A percentile compares a stretch with the other conserved stretches of the same genome.
Conservation (phyloP, 2,113 vertebrate species). For the Ictalurus furcatus region DNA sequence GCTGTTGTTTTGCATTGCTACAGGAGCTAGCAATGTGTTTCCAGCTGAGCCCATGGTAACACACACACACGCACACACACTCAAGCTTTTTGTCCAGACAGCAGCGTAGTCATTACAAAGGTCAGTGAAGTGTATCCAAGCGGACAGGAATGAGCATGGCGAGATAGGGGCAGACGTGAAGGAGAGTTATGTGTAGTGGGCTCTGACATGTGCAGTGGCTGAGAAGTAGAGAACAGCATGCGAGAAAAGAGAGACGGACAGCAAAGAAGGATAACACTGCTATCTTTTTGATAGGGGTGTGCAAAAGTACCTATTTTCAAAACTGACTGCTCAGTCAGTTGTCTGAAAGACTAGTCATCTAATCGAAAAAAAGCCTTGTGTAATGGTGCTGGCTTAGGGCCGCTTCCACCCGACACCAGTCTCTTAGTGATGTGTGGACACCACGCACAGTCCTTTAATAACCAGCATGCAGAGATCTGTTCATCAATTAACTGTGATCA, state of each 20-base stretch:
- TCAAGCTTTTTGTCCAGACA: conserved; percentile 30
- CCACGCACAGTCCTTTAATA: not conserved
- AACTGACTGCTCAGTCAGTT: not conserved
- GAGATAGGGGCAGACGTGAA: conserved; percentile 1
- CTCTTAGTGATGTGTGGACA: not conserved
- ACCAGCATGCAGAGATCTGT: not conserved
- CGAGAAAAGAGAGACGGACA: conserved; percentile 5
- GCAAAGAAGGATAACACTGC: conserved; percentile 2
- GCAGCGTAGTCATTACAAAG: conserved; percentile 33
- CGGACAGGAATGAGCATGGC: not conserved
- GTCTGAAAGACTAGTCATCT: not conserved
- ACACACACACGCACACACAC: conserved; percentile 12
- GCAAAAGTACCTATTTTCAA: not conserved
- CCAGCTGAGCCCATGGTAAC: conserved; percentile 15
- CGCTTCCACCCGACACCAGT: not conserved
- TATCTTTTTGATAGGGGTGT: not conserved
- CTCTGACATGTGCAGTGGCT: not conserved
- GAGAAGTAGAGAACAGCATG: conserved; percentile 16
- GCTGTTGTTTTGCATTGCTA: conserved; percentile 25
- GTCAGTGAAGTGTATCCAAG: conserved; percentile 40
- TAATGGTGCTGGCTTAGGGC: not conserved
- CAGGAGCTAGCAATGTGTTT: conserved; percentile 13
- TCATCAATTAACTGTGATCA: not conserved
- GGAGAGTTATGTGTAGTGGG: conserved; percentile 21
- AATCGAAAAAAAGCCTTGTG: not conserved